Percentiles rank a stretch among this genome's conserved stretches.
Evolutionary conservation across 2,113 vertebrate genomes (phyloP).

Genomic region (Mobula hypostoma): DNA sequence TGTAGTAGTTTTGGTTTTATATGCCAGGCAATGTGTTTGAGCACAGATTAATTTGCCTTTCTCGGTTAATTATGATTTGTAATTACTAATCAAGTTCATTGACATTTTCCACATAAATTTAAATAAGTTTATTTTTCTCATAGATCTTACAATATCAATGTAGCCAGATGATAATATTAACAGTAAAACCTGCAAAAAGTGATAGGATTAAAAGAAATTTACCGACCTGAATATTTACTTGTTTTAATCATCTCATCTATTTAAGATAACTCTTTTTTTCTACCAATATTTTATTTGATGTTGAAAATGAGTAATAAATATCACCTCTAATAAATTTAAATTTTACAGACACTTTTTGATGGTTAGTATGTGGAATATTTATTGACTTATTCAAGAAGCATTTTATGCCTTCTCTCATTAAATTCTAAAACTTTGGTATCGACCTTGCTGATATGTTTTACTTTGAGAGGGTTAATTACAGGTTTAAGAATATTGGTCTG

Average conservation of each 20-base stretch:
- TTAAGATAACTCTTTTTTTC: neutral
- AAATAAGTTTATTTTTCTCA: neutral
- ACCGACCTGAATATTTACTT: neutral
- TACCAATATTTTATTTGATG: neutral
- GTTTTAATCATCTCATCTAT: neutral
- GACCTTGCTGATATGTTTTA: neutral
- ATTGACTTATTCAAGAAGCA: neutral
- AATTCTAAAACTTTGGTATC: neutral
- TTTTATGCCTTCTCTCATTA: neutral
- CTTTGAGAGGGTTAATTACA: neutral
- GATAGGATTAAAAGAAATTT: neutral
- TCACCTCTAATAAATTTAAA: neutral
- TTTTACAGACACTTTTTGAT: neutral
- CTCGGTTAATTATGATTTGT: neutral
- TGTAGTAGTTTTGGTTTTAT: slow-evolving; percentile 33
- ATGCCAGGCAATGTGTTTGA: neutral
- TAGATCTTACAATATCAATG: neutral
- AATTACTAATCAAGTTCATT: neutral
- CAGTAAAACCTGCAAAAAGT: neutral
- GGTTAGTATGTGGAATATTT: neutral
- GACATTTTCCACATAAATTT: neutral
- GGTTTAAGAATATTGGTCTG: neutral
- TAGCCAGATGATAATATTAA: neutral
- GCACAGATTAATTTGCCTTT: neutral
- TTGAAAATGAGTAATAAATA: no score